Evolutionary conservation across 1,140 invertebrate species (phyloP).

Genomic region (Drosophila hydei): DNA sequence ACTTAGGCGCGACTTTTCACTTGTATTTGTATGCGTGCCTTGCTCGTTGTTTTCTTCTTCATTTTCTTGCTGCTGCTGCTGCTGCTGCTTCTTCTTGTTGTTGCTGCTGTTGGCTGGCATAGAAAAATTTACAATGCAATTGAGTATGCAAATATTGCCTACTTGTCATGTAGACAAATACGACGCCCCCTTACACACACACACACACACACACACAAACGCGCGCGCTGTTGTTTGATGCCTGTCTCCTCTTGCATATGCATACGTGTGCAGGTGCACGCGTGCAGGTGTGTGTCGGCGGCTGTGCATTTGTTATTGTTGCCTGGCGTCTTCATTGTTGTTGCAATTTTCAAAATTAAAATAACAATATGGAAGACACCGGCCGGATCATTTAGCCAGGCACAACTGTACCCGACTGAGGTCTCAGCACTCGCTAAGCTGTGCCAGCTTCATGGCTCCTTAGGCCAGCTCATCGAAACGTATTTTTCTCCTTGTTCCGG

Average conservation of each 20-base stretch:
- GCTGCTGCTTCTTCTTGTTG: neutral
- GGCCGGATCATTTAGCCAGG: slow-evolving; percentile 18
- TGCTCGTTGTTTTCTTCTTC: slow-evolving; percentile 14
- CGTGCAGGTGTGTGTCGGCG: slow-evolving; percentile 18
- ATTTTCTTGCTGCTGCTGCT: neutral
- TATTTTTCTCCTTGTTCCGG: too few relatives aligned
- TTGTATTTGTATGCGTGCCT: slow-evolving; percentile 43
- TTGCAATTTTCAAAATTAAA: slow-evolving; percentile 80
- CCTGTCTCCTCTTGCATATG: slow-evolving; percentile 35
- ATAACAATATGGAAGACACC: slow-evolving; percentile 68
- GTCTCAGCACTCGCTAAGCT: neutral
- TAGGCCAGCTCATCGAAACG: too few relatives aligned
- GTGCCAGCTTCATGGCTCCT: too few relatives aligned
- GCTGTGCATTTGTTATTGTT: slow-evolving; percentile 65
- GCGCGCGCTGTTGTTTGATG: slow-evolving; percentile 3
- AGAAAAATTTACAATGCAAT: slow-evolving; percentile 83
- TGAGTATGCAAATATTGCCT: slow-evolving; percentile 83
- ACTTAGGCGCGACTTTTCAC: slow-evolving; percentile 73
- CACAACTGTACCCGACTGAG: slow-evolving; percentile 46
- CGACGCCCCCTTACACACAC: slow-evolving; percentile 24
- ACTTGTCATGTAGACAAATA: slow-evolving; percentile 80
- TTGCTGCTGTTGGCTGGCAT: slow-evolving; percentile 48
- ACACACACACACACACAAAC: neutral
- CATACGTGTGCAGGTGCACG: slow-evolving; percentile 15
- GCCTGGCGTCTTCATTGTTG: slow-evolving; percentile 60